A percentile compares a stretch with the other conserved stretches of the same genome.
phyloP scores from a whole-genome alignment of 2,888 invertebrate genomes.

The Polyommatus icarus region DNA sequence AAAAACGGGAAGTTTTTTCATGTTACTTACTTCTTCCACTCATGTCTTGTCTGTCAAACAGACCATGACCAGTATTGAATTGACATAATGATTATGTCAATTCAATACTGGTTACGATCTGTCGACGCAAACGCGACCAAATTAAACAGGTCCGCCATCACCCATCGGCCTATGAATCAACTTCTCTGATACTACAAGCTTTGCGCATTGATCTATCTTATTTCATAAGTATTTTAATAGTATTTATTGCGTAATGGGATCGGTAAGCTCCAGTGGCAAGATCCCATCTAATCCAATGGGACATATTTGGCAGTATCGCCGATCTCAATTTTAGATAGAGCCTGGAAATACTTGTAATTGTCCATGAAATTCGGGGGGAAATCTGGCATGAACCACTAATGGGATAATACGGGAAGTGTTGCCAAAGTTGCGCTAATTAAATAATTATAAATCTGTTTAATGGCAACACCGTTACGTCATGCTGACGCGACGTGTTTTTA shows the following conservation, averaged over 20 bases:
- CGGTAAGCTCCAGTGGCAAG: conserved; percentile 27
- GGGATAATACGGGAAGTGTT: conserved; percentile 35
- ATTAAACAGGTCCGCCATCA: no score
- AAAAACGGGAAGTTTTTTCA: no score
- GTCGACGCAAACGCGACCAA: no score
- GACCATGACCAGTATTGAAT: no score
- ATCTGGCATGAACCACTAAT: conserved; percentile 38
- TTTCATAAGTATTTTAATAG: conserved; percentile 15
- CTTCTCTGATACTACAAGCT: no score
- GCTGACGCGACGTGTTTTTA: conserved; percentile 9
- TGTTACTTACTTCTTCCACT: no score
- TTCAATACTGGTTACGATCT: no score
- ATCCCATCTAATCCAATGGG: conserved; percentile 41
- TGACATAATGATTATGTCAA: no score
- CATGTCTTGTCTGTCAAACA: no score
- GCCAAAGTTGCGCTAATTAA: conserved; percentile 34
- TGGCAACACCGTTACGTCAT: conserved; percentile 22
- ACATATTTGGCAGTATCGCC: conserved; percentile 43
- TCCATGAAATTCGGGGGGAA: conserved; percentile 41
- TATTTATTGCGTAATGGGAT: conserved; percentile 19
- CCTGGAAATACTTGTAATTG: conserved; percentile 44
- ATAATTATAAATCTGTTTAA: conserved; percentile 33
- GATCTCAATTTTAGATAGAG: conserved; percentile 46
- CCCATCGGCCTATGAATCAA: no score
- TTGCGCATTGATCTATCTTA: background rate